These are phyloP conservation scores for Lutraria rhynchaena DNA, from an alignment of 1,140 invertebrate genomes.

Conservation along the genomic window DNA sequence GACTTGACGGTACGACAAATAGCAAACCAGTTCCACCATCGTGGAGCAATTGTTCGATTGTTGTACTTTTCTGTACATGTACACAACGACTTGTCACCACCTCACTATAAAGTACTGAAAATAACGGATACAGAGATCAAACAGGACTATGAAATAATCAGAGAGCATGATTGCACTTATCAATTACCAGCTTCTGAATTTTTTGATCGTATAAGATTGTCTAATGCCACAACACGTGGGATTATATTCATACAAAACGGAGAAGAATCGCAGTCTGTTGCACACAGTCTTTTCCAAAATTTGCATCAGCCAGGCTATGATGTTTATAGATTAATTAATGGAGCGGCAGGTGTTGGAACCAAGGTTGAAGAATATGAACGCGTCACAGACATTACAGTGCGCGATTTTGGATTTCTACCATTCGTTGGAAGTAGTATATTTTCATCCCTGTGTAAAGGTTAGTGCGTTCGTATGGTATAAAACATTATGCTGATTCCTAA, in stretches of 20 bases:
- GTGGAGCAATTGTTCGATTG: neutral
- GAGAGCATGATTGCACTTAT: constrained; percentile 9
- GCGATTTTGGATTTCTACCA: too few species aligned
- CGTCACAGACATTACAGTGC: too few species aligned
- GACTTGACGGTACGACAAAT: neutral
- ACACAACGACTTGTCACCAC: neutral
- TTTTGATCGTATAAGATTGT: neutral
- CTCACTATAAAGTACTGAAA: neutral
- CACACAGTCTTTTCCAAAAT: neutral
- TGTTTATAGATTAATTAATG: neutral
- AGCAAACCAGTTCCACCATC: neutral
- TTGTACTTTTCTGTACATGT: neutral
- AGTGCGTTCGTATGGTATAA: too few species aligned
- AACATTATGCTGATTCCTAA: too few species aligned
- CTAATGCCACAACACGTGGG: neutral
- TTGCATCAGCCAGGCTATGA: neutral
- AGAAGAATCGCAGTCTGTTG: neutral
- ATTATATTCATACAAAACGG: constrained; percentile 14
- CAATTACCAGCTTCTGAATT: neutral
- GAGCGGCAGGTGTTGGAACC: too few species aligned
- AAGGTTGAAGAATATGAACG: too few species aligned
- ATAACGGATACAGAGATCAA: constrained; percentile 3
- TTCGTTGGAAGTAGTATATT: too few species aligned
- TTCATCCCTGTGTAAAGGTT: too few species aligned
- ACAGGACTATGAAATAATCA: neutral